Conservation (phyloP, 2,888 invertebrate genomes). For the Lomographa bimaculata region DNA sequence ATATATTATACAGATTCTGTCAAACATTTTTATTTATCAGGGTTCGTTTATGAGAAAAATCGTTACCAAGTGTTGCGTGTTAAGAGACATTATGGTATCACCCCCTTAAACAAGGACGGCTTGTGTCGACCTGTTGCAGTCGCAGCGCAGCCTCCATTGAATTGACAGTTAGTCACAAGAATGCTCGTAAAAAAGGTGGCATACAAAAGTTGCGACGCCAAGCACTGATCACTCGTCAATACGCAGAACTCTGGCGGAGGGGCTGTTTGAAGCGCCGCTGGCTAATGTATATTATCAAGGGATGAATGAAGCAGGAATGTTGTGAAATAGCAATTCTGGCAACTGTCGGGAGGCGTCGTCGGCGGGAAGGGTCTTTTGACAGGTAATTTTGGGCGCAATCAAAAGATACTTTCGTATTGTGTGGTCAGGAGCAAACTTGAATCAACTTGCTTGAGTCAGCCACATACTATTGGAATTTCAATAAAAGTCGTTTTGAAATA, state of each 20-base stretch:
- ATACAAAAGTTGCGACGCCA: conserved; percentile 13
- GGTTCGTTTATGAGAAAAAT: too few relatives aligned
- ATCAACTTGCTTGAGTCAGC: background rate
- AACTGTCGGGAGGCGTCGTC: conserved; percentile 17
- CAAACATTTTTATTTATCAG: too few relatives aligned
- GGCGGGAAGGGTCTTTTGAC: conserved; percentile 4
- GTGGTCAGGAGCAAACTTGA: conserved; percentile 15
- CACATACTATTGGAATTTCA: too few relatives aligned
- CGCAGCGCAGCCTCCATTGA: conserved; percentile 34
- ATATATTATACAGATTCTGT: too few relatives aligned
- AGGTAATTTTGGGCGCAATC: conserved; percentile 15
- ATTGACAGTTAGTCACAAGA: conserved; percentile 34
- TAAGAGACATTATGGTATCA: too few relatives aligned
- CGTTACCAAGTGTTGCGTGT: too few relatives aligned
- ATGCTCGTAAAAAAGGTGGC: conserved; percentile 27
- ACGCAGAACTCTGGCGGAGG: too few relatives aligned
- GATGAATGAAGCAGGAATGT: conserved; percentile 27
- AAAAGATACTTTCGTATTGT: conserved; percentile 12
- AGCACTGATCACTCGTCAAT: conserved; percentile 18
- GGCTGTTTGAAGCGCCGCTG: conserved; percentile 9
- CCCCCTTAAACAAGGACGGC: too few relatives aligned
- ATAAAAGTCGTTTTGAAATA: too few relatives aligned
- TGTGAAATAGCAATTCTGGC: conserved; percentile 19
- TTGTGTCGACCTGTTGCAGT: conserved; percentile 24
- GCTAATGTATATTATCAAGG: conserved; percentile 10